Conservation (phyloP, 2,113 vertebrate species). For the Isurus oxyrinchus region DNA sequence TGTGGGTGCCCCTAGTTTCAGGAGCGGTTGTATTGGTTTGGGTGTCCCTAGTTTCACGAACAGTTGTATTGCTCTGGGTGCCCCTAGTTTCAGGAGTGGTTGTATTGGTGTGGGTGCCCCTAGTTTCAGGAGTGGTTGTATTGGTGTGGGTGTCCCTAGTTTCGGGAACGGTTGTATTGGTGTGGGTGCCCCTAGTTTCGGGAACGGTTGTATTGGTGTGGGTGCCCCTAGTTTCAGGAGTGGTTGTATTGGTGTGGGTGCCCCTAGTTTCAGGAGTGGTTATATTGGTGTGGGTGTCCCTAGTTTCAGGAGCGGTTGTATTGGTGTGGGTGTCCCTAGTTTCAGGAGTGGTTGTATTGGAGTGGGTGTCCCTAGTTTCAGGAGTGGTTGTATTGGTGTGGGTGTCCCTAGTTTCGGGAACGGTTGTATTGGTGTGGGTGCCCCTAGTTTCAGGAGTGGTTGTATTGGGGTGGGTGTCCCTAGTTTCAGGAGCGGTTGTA, state of each 20-base stretch:
- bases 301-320: background rate
- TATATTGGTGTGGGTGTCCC: background rate
- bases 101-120: background rate
- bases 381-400: background rate
- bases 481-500: background rate
- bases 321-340: background rate
- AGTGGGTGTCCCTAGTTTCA: background rate
- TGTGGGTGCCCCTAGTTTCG: too few species aligned
- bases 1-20: background rate
- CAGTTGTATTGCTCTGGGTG: background rate
- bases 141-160: background rate
- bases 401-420: background rate
- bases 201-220: background rate
- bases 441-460: background rate
- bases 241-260: too few species aligned
- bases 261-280: background rate
- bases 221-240: background rate
- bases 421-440: background rate
- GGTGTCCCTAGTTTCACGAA: too few species aligned
- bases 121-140: background rate
- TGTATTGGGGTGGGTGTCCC: background rate
- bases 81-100: background rate
- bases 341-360: background rate
- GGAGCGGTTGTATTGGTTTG: background rate
- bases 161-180: too few species aligned